Percentiles rank a stretch among this genome's conserved stretches.
Evolutionary conservation across 2,797 vertebrate species (phyloP).

Genomic region (Pseudochromis fuscus): DNA sequence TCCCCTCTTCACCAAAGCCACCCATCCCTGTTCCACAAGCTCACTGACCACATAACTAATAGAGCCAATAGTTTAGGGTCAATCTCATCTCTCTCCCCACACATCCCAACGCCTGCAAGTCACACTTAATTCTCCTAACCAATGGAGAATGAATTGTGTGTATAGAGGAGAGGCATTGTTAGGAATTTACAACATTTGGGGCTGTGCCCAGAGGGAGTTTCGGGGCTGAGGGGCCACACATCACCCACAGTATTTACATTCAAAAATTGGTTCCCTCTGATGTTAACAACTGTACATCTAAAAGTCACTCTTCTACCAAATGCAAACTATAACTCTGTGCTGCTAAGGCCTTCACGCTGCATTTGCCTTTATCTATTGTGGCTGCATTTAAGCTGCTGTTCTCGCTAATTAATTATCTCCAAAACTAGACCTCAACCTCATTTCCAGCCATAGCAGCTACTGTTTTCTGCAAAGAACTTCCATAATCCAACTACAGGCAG

Average conservation of each 20-base stretch:
- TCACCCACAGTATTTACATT: slow-evolving; percentile 36
- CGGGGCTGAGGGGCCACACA: not conserved
- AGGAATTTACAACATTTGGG: slow-evolving; percentile 60
- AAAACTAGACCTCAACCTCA: no score
- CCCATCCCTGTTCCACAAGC: slow-evolving; percentile 41
- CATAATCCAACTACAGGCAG: not conserved
- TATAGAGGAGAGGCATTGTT: slow-evolving; percentile 41
- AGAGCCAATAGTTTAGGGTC: slow-evolving; percentile 70
- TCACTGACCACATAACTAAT: slow-evolving; percentile 70
- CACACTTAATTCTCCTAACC: slow-evolving; percentile 68
- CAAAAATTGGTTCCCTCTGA: slow-evolving; percentile 12
- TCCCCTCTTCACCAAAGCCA: slow-evolving; percentile 66
- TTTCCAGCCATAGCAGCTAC: not conserved
- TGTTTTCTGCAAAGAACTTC: not conserved
- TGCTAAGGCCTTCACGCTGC: no score
- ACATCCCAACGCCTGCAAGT: slow-evolving; percentile 52
- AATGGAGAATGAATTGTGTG: slow-evolving; percentile 62
- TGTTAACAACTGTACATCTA: slow-evolving; percentile 20
- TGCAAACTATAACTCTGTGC: not conserved
- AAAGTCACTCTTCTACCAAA: no score
- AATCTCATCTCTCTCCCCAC: slow-evolving; percentile 67
- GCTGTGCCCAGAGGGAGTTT: slow-evolving; percentile 39
- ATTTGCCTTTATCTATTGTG: no score
- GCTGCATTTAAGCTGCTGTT: no score
- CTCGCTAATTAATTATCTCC: no score